These are phyloP conservation scores for Halichondria panicea DNA, from an alignment of 37 sponge, comb jelly and placozoan genomes.

Conservation along the genomic window DNA sequence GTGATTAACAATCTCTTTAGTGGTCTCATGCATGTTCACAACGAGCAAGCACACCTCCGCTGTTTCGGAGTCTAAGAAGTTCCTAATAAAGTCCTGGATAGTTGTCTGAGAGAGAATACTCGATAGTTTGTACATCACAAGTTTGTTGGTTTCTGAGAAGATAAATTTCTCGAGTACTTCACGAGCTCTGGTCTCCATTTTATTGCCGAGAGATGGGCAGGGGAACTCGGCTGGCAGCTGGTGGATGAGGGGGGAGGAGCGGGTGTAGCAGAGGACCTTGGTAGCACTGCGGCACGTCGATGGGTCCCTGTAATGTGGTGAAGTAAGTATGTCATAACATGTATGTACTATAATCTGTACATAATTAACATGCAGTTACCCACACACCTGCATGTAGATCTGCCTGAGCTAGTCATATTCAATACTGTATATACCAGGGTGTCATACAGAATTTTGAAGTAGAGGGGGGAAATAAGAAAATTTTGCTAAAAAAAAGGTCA, in stretches of 20 bases:
- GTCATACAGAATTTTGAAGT: too few species aligned
- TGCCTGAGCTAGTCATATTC: too few species aligned
- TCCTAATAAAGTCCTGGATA: slow-evolving; percentile 36
- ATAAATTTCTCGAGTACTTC: slow-evolving; percentile 28
- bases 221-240: slow-evolving; percentile 71
- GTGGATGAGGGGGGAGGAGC: slow-evolving; percentile 81
- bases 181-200: not conserved
- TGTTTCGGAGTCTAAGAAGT: slow-evolving; percentile 43
- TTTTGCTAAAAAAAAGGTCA: too few species aligned
- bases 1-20: slow-evolving; percentile 68
- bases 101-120: slow-evolving; percentile 44
- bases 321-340: not conserved
- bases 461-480: too few species aligned
- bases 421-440: too few species aligned
- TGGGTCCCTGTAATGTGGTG: too few species aligned
- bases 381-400: too few species aligned
- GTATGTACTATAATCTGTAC: too few species aligned
- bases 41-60: slow-evolving; percentile 40
- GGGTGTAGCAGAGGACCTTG: slow-evolving; percentile 84
- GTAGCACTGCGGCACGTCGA: slow-evolving; percentile 29
- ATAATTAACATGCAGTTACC: too few species aligned
- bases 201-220: not conserved
- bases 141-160: slow-evolving; percentile 16
- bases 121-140: slow-evolving; percentile 58
- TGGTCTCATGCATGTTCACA: slow-evolving; percentile 62